phyloP scores from a whole-genome alignment of 2,113 vertebrate genomes.

The Pseudois nayaur region DNA sequence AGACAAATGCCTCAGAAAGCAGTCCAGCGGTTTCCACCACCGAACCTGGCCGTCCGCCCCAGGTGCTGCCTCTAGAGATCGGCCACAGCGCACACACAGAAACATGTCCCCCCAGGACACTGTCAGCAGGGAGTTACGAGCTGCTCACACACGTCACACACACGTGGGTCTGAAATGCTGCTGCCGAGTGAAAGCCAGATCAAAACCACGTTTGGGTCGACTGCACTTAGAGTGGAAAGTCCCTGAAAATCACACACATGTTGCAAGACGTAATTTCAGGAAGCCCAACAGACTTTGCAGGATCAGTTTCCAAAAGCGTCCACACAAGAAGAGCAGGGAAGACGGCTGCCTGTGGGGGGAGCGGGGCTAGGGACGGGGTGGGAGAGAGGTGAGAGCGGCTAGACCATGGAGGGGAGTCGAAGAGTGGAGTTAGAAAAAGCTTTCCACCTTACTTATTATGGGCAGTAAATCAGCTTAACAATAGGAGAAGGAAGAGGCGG shows the following conservation, averaged over 20 bases:
- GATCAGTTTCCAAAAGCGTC: not conserved
- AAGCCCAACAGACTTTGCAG: not conserved
- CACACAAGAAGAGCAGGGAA: too few relatives aligned
- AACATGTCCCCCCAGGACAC: fast-evolving
- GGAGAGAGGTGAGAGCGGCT: not conserved
- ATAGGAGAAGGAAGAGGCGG: not conserved
- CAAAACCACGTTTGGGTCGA: fast-evolving
- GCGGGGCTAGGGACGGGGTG: not conserved
- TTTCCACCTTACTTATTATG: not conserved
- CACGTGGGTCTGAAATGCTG: not conserved
- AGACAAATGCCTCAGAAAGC: not conserved
- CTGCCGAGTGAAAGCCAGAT: not conserved
- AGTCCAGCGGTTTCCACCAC: not conserved
- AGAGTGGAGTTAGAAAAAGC: fast-evolving
- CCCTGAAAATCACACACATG: not conserved
- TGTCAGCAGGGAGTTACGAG: not conserved
- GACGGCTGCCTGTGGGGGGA: not conserved
- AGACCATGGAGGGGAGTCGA: fast-evolving
- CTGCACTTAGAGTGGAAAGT: not conserved
- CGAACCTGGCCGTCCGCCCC: fast-evolving
- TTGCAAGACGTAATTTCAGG: not conserved
- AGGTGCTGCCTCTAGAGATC: not conserved
- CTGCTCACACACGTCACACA: not conserved
- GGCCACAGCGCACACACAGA: not conserved
- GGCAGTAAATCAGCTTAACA: not conserved